phyloP scores from a whole-genome alignment of 2,113 vertebrate genomes.

The Empidonax alnorum region DNA sequence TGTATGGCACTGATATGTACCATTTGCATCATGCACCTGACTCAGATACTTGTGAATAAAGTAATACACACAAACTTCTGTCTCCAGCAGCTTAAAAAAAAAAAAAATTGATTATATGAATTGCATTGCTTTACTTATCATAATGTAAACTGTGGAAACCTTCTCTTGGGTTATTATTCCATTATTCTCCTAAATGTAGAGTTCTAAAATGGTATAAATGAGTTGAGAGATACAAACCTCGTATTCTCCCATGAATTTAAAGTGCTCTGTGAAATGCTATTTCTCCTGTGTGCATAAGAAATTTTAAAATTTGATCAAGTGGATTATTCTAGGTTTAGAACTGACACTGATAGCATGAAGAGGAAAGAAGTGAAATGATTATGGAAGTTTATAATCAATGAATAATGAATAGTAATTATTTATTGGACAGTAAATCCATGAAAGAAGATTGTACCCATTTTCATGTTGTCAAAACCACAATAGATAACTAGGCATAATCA shows the following conservation, averaged over 20 bases:
- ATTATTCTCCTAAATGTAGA: background rate
- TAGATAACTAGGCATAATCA: slow-evolving; percentile 67
- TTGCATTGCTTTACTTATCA: background rate
- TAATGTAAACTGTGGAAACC: background rate
- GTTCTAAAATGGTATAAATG: background rate
- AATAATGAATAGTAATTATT: slow-evolving; percentile 71
- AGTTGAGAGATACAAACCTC: background rate
- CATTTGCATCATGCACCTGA: background rate
- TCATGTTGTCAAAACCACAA: slow-evolving; percentile 70
- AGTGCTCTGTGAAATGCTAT: background rate
- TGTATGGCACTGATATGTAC: background rate
- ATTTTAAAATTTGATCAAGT: slow-evolving; percentile 29
- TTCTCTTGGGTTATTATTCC: background rate
- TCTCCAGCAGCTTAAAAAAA: background rate
- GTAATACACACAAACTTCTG: background rate
- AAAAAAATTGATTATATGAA: background rate
- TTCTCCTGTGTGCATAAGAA: background rate
- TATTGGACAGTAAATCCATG: slow-evolving; percentile 75
- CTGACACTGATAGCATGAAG: slow-evolving; percentile 27
- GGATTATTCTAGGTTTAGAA: slow-evolving; percentile 31
- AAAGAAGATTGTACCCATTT: slow-evolving; percentile 58
- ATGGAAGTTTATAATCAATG: slow-evolving; percentile 69
- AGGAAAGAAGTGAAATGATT: slow-evolving; percentile 54
- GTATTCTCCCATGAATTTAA: background rate
- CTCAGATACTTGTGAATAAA: background rate